These are phyloP conservation scores for Lycophotia porphyrea DNA, from an alignment of 2,888 invertebrate species.

Conservation along the genomic window DNA sequence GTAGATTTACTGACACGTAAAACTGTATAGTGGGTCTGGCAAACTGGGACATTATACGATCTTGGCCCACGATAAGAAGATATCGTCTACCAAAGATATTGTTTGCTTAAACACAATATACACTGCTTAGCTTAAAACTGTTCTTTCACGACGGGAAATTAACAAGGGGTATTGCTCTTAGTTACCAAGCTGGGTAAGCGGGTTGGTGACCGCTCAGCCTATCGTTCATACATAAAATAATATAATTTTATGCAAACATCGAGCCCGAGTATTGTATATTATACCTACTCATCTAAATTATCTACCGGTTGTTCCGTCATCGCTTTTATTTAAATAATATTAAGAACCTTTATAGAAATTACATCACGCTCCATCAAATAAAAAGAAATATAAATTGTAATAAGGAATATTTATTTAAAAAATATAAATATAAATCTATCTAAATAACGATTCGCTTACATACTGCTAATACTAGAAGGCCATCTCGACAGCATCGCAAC, in stretches of 20 bases:
- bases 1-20: neutral
- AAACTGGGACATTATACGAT: neutral
- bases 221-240: constrained; percentile 37
- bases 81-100: neutral
- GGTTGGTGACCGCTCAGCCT: constrained; percentile 50
- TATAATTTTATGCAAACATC: constrained; percentile 51
- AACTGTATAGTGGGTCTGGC: neutral
- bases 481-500: constrained; percentile 83
- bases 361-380: constrained; percentile 46
- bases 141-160: neutral
- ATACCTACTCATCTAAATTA: constrained; percentile 32
- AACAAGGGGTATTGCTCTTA: constrained; percentile 19
- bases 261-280: constrained; percentile 26
- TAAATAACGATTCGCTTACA: constrained; percentile 83
- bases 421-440: constrained; percentile 78
- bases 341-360: constrained; percentile 29
- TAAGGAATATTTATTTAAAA: constrained; percentile 80
- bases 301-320: constrained; percentile 39
- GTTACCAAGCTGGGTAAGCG: constrained; percentile 12
- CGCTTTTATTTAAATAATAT: constrained; percentile 43
- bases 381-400: constrained; percentile 71
- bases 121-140: neutral
- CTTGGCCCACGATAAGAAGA: neutral
- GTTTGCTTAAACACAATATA: neutral
- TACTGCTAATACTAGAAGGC: constrained; percentile 87